These are phyloP conservation scores for Manduca sexta DNA, from an alignment of 1,140 invertebrate species.

Conservation along the genomic window DNA sequence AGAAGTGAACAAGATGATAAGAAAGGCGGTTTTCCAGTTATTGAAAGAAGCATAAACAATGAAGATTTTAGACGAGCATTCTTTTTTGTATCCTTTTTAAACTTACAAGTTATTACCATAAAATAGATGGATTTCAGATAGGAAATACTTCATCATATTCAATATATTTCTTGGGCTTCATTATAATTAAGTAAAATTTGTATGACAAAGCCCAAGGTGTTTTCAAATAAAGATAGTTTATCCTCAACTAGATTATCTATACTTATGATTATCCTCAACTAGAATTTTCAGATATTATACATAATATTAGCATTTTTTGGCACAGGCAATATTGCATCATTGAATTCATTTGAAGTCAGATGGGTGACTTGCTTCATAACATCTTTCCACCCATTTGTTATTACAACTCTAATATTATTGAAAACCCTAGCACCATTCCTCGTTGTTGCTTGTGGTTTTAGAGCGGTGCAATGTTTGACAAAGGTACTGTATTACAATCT, in stretches of 20 bases:
- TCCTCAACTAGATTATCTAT: too few relatives aligned
- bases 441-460: constrained; percentile 83
- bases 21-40: constrained; percentile 22
- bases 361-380: constrained; percentile 93
- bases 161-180: too few relatives aligned
- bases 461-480: constrained; percentile 73
- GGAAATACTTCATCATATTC: too few relatives aligned
- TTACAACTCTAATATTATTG: constrained; percentile 88
- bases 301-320: constrained; percentile 94
- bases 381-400: constrained; percentile 93
- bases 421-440: constrained; percentile 93
- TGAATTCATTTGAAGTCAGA: constrained; percentile 95
- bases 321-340: constrained; percentile 96
- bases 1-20: constrained; percentile 15
- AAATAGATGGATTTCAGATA: too few relatives aligned
- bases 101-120: neutral
- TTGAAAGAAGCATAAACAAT: constrained; percentile 47
- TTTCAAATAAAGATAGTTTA: too few relatives aligned
- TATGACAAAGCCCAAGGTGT: too few relatives aligned
- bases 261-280: constrained; percentile 70
- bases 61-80: constrained; percentile 60
- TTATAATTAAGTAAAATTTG: too few relatives aligned
- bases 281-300: constrained; percentile 80
- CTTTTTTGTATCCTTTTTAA: constrained; percentile 77
- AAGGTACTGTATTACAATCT: too few relatives aligned